A percentile compares a stretch with the other conserved stretches of the same genome.
These are phyloP conservation scores for Schizotus pectinicornis DNA, from an alignment of 2,888 invertebrate species.

Conservation along the genomic window DNA sequence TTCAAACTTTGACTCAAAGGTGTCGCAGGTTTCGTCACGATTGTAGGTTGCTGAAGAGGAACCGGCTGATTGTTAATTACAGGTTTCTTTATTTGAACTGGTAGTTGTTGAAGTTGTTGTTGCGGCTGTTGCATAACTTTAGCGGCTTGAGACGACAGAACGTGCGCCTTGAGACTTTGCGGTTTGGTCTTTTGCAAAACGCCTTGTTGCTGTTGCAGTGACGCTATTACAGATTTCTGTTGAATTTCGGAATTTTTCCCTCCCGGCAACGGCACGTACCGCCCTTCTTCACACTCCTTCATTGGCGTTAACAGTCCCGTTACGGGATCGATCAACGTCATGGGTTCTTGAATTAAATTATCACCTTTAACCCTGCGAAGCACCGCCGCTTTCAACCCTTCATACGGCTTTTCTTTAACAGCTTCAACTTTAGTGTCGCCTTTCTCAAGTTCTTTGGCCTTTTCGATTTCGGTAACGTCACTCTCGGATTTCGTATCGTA, in stretches of 20 bases:
- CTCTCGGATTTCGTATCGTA: constrained; percentile 43
- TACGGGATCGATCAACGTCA: constrained; percentile 75
- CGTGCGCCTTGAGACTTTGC: constrained; percentile 69
- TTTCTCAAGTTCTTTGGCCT: constrained; percentile 22
- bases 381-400: constrained; percentile 55
- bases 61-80: constrained; percentile 7
- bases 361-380: constrained; percentile 56
- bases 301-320: constrained; percentile 74
- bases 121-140: constrained; percentile 46
- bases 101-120: constrained; percentile 36
- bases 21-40: constrained; percentile 46
- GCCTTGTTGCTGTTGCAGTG: constrained; percentile 24
- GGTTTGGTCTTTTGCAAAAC: constrained; percentile 55
- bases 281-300: constrained; percentile 74
- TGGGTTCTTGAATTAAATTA: constrained; percentile 63
- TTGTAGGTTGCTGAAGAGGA: constrained; percentile 28
- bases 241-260: constrained; percentile 40
- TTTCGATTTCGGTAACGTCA: constrained; percentile 27
- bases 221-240: constrained; percentile 33
- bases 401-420: constrained; percentile 49
- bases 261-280: constrained; percentile 66
- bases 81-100: constrained; percentile 1
- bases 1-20: constrained; percentile 51
- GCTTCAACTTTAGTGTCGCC: constrained; percentile 31
- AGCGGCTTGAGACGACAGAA: constrained; percentile 62